A percentile compares a stretch with the other conserved stretches of the same genome.
These are phyloP conservation scores for Pantherophis vulpinus DNA, from an alignment of 2,797 vertebrate genomes.

Conservation along the genomic window DNA sequence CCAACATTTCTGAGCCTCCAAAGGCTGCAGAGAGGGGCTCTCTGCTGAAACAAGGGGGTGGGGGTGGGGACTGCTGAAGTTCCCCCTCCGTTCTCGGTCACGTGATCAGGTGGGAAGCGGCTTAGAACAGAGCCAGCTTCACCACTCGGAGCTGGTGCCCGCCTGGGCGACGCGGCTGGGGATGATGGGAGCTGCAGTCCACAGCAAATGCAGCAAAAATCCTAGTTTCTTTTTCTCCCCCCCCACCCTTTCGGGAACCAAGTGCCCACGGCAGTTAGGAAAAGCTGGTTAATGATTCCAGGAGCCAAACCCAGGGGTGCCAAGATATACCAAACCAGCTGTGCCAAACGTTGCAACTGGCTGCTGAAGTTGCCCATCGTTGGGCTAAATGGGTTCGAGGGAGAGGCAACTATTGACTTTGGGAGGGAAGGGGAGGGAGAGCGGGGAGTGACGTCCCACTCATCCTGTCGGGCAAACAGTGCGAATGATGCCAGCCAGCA, in stretches of 20 bases:
- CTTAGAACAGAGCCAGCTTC: background rate
- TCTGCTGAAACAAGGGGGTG: no score
- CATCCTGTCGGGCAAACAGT: background rate
- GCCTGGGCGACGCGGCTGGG: background rate
- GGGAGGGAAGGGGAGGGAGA: no score
- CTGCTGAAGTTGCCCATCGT: background rate
- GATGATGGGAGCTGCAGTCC: background rate
- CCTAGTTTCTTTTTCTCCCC: background rate
- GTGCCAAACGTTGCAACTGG: background rate
- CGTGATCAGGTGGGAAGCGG: background rate
- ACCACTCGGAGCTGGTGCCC: no score
- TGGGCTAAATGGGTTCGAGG: background rate
- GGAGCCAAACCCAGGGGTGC: background rate
- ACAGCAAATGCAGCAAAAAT: background rate
- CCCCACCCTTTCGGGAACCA: background rate
- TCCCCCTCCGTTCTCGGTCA: background rate
- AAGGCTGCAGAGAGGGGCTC: background rate
- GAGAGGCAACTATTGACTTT: background rate
- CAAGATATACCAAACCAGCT: background rate
- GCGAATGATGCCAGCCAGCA: background rate
- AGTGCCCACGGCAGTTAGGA: background rate
- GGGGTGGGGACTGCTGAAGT: background rate
- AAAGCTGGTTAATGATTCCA: background rate
- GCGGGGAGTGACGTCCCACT: background rate
- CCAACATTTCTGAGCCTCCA: background rate